Conservation (phyloP, 2,113 vertebrate genomes). For the Myodes glareolus region DNA sequence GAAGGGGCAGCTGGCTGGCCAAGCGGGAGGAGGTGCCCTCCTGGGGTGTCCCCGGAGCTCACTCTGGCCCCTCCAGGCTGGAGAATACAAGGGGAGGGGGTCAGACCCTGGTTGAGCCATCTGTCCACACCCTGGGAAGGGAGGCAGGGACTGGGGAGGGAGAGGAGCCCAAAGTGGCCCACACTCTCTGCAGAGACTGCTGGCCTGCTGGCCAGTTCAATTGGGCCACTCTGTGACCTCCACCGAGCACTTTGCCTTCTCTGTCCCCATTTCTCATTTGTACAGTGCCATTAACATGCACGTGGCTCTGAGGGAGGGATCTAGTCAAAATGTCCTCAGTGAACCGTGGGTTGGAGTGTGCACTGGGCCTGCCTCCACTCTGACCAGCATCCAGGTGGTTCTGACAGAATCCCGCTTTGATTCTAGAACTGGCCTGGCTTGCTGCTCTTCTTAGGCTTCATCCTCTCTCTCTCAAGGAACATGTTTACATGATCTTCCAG, state of each 20-base stretch:
- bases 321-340: not conserved
- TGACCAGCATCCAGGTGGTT: accelerated
- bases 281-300: accelerated
- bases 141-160: conserved; percentile 38
- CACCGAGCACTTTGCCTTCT: not conserved
- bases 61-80: conserved; percentile 59
- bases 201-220: not conserved
- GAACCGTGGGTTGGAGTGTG: not conserved
- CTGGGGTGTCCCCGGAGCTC: conserved; percentile 55
- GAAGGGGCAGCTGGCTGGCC: conserved; percentile 76
- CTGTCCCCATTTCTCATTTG: conserved; percentile 35
- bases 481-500: not conserved
- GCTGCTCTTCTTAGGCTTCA: not conserved
- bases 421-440: not conserved
- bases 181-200: not conserved
- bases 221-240: not conserved
- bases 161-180: not conserved
- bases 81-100: not conserved
- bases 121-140: conserved; percentile 65
- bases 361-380: not conserved
- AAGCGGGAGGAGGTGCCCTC: conserved; percentile 54
- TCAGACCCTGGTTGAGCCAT: conserved; percentile 75
- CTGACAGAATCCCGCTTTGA: accelerated
- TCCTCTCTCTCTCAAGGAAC: not conserved
- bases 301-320: not conserved